Conservation (phyloP, 1,140 invertebrate species). For the Popillia japonica region DNA sequence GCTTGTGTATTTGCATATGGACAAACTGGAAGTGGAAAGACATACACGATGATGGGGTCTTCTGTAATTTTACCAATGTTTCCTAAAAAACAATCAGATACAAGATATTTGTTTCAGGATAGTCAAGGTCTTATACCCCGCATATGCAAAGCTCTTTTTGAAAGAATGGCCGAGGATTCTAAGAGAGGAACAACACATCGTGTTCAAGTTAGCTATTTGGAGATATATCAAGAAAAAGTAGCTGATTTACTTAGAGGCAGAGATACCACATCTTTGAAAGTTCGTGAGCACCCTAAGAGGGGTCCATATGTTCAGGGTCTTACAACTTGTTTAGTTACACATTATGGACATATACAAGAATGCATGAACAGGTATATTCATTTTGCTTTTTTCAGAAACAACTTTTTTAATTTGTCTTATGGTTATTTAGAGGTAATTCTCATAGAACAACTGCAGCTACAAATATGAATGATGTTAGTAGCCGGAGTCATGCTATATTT, state of each 20-base stretch:
- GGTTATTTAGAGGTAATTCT: slow-evolving; percentile 73
- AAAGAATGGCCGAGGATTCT: slow-evolving; percentile 77
- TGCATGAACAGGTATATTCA: slow-evolving; percentile 54
- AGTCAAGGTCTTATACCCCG: slow-evolving; percentile 86
- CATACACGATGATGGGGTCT: slow-evolving; percentile 98
- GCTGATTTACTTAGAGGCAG: slow-evolving; percentile 82
- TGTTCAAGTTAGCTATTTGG: slow-evolving; percentile 86
- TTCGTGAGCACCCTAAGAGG: slow-evolving; percentile 89
- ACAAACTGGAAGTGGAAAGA: slow-evolving; percentile 97
- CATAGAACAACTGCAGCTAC: slow-evolving; percentile 83
- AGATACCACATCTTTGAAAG: slow-evolving; percentile 76
- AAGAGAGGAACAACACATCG: slow-evolving; percentile 84
- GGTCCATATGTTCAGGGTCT: slow-evolving; percentile 95
- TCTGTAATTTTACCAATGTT: slow-evolving; percentile 62
- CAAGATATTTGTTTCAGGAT: slow-evolving; percentile 65
- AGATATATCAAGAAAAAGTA: slow-evolving; percentile 93
- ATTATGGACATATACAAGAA: slow-evolving; percentile 85
- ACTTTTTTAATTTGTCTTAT: not conserved
- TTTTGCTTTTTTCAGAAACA: slow-evolving; percentile 1
- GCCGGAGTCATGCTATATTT: slow-evolving; percentile 96
- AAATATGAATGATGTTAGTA: slow-evolving; percentile 88
- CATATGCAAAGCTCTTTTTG: slow-evolving; percentile 82
- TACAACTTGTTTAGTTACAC: slow-evolving; percentile 84
- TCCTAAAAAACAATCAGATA: not conserved
- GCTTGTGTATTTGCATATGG: slow-evolving; percentile 94